Percentiles rank a stretch among this genome's conserved stretches.
These are phyloP conservation scores for Sebastes melanostomus DNA, from an alignment of 2,797 vertebrate species.

Conservation along the genomic window DNA sequence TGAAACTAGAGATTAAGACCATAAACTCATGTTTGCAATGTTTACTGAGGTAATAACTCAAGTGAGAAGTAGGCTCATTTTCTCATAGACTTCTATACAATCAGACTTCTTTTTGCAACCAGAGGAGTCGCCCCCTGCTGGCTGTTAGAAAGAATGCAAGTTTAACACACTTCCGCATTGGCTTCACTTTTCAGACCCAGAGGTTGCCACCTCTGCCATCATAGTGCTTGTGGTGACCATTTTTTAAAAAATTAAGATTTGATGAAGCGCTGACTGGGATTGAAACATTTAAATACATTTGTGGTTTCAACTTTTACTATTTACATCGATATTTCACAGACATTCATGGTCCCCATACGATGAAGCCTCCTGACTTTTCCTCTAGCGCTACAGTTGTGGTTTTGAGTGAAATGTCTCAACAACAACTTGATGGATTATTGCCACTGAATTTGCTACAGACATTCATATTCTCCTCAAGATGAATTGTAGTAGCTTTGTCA, in stretches of 20 bases:
- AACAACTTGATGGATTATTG: not conserved
- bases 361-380: not conserved
- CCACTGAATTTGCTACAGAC: not conserved
- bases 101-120: too few relatives aligned
- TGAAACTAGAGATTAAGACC: fast-evolving
- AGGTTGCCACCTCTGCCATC: not conserved
- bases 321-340: not conserved
- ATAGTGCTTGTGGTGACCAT: not conserved
- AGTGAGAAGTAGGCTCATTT: too few relatives aligned
- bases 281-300: not conserved
- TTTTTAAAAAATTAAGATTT: not conserved
- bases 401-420: not conserved
- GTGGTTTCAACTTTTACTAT: not conserved
- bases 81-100: too few relatives aligned
- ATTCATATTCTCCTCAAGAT: not conserved
- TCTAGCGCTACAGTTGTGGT: not conserved
- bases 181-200: too few relatives aligned
- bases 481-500: not conserved
- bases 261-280: not conserved
- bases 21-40: too few relatives aligned
- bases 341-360: not conserved
- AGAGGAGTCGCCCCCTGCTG: too few relatives aligned
- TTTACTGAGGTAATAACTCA: too few relatives aligned
- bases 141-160: too few relatives aligned
- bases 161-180: fast-evolving